Conservation (phyloP, 2,113 vertebrate genomes). For the Bagarius yarrelli region DNA sequence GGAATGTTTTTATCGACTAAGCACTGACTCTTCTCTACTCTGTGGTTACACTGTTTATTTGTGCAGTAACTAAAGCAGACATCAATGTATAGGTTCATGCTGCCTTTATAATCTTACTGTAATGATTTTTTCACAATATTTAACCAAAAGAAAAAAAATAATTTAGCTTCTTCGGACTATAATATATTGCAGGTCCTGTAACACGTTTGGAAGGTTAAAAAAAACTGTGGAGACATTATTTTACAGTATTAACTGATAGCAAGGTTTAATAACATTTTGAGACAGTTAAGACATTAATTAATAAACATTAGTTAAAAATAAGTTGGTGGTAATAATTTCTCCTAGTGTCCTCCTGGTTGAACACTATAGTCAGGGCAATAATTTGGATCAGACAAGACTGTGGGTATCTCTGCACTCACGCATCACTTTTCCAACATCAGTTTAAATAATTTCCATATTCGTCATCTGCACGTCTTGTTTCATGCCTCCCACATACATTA, state of each 20-base stretch:
- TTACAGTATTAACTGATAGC: not conserved
- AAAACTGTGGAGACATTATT: not conserved
- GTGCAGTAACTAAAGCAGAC: conserved; percentile 39
- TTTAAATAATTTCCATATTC: conserved; percentile 64
- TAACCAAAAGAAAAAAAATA: conserved; percentile 22
- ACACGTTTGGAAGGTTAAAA: conserved; percentile 30
- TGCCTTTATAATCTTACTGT: conserved; percentile 42
- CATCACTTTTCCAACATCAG: not conserved
- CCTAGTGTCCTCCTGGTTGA: not conserved
- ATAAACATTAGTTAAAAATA: not conserved
- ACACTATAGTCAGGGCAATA: not conserved
- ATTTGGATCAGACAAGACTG: not conserved
- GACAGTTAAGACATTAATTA: conserved; percentile 15
- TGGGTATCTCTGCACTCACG: not conserved
- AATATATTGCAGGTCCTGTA: conserved; percentile 7
- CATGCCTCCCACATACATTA: conserved; percentile 7
- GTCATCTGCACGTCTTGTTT: conserved; percentile 29
- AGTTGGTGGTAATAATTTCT: conserved; percentile 1
- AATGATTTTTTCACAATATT: conserved; percentile 30
- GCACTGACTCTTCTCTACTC: conserved; percentile 14
- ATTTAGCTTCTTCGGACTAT: conserved; percentile 36
- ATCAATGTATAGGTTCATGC: conserved; percentile 34
- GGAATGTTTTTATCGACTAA: conserved; percentile 35
- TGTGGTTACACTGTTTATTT: conserved; percentile 43
- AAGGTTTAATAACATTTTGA: not conserved